Evolutionary conservation across 2,797 vertebrate species (phyloP).

Genomic region (Vipera latastei): DNA sequence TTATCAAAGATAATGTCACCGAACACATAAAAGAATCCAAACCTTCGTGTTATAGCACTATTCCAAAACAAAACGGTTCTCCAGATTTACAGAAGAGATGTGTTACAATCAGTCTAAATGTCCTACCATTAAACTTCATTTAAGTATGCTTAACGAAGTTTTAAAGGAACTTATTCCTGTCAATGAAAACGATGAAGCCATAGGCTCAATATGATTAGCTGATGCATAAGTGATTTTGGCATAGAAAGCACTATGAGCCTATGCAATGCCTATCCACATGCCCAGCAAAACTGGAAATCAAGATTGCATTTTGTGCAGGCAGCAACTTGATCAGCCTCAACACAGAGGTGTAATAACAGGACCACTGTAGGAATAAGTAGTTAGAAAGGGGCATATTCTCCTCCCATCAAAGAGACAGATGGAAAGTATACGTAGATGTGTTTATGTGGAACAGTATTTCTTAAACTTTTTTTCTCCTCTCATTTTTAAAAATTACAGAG

Average conservation of each 20-base stretch:
- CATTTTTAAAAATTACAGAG: neutral
- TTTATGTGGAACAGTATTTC: neutral
- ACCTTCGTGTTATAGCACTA: neutral
- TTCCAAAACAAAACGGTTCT: neutral
- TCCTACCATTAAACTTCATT: neutral
- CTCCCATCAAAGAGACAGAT: neutral
- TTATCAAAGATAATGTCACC: slow-evolving; percentile 4
- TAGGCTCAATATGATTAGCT: neutral
- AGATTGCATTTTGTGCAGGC: neutral
- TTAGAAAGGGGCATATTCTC: neutral
- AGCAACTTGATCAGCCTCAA: neutral
- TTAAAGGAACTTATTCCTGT: neutral
- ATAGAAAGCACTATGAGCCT: neutral
- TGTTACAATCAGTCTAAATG: neutral
- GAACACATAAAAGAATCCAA: neutral
- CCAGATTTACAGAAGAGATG: too few relatives aligned
- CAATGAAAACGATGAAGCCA: neutral
- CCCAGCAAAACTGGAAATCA: neutral
- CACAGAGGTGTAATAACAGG: neutral
- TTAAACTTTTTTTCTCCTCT: neutral
- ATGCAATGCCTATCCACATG: neutral
- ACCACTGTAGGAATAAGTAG: neutral
- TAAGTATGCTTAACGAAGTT: neutral
- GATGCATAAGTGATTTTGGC: neutral
- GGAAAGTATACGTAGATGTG: neutral